Conservation (phyloP, 1,140 invertebrate species). For the Drosophila jambulina region DNA sequence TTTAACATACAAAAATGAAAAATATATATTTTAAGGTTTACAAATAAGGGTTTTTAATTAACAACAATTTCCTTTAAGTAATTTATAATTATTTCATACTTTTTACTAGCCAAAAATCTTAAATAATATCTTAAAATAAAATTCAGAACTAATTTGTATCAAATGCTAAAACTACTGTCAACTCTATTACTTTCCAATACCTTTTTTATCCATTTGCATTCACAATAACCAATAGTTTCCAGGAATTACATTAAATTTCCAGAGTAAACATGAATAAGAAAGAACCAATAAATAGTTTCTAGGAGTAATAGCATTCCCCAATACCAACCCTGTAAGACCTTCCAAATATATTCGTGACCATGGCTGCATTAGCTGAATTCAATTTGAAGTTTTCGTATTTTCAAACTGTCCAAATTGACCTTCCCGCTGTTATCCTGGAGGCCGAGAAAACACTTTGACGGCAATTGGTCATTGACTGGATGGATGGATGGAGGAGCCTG, state of each 20-base stretch:
- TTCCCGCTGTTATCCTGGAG: constrained; percentile 14
- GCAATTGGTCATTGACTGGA: constrained; percentile 40
- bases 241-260: not conserved
- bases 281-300: not conserved
- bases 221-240: not conserved
- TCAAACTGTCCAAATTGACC: constrained; percentile 26
- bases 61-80: not conserved
- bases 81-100: not conserved
- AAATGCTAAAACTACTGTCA: not conserved
- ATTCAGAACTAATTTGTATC: not conserved
- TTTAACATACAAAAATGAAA: not conserved
- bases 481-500: constrained; percentile 5
- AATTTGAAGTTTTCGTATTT: constrained; percentile 24
- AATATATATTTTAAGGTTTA: not conserved
- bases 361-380: constrained; percentile 7
- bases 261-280: not conserved
- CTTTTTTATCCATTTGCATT: too few relatives aligned
- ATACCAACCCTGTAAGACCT: not conserved
- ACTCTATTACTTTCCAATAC: not conserved
- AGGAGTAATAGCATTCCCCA: not conserved
- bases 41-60: not conserved
- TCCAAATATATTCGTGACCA: constrained; percentile 4
- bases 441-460: constrained; percentile 18
- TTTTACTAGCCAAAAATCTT: not conserved
- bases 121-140: not conserved